phyloP scores from a whole-genome alignment of 2,113 vertebrate species.

The Cryptoleucopteryx plumbea region DNA sequence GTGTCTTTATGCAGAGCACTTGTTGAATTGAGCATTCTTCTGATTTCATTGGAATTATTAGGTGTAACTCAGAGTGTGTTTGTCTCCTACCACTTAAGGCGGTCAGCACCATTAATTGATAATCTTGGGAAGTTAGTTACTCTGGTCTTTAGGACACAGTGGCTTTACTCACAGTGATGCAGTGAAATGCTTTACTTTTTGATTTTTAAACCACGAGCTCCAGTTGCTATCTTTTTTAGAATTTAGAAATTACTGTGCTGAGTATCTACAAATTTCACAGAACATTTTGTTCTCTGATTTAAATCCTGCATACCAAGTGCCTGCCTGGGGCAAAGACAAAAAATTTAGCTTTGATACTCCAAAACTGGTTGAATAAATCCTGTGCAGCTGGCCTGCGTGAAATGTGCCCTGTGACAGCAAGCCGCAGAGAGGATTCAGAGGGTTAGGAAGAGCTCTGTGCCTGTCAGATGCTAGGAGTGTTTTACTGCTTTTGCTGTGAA shows the following conservation, averaged over 20 bases:
- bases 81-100: not conserved
- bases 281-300: constrained; percentile 44
- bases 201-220: not conserved
- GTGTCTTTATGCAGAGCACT: not conserved
- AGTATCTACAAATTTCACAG: constrained; percentile 24
- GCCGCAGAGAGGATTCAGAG: not conserved
- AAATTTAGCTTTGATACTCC: constrained; percentile 30
- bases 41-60: not conserved
- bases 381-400: constrained; percentile 51
- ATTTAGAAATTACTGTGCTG: not conserved
- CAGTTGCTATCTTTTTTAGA: not conserved
- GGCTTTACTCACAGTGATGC: not conserved
- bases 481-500: constrained; percentile 1
- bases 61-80: not conserved
- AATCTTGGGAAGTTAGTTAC: not conserved
- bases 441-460: constrained; percentile 9
- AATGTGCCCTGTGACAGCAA: constrained; percentile 26
- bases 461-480: not conserved
- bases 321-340: constrained; percentile 27
- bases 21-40: not conserved
- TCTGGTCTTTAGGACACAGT: not conserved
- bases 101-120: not conserved
- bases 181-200: not conserved
- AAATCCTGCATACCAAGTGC: not conserved
- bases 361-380: constrained; percentile 39